Percentiles rank a stretch among this genome's conserved stretches.
These are phyloP conservation scores for Trematomus loennbergii DNA, from an alignment of 2,113 vertebrate species.

Conservation along the genomic window DNA sequence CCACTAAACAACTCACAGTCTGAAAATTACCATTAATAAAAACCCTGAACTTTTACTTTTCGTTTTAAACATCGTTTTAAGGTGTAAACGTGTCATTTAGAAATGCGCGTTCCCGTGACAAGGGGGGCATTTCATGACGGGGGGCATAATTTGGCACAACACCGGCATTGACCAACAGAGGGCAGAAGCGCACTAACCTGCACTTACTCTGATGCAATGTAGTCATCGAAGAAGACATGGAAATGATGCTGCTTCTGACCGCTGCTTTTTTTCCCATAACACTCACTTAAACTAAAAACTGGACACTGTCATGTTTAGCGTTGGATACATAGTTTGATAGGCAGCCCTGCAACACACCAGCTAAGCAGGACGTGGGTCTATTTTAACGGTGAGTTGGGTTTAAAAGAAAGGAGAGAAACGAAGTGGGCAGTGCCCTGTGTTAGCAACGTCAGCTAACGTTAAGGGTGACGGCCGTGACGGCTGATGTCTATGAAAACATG, in stretches of 20 bases:
- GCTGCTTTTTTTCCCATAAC: background rate
- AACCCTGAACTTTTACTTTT: too few species aligned
- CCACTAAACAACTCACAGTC: too few species aligned
- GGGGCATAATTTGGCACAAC: too few species aligned
- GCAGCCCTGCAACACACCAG: background rate
- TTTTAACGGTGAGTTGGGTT: conserved; percentile 9
- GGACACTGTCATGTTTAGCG: conserved; percentile 9
- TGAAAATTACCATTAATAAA: too few species aligned
- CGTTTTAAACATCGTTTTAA: too few species aligned
- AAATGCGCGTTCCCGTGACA: too few species aligned
- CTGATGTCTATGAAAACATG: background rate
- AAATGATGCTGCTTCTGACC: background rate
- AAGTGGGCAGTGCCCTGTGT: background rate
- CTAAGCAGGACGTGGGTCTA: background rate
- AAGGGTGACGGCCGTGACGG: background rate
- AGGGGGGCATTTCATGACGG: too few species aligned
- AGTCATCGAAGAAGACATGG: conserved; percentile 49
- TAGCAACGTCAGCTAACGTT: conserved; percentile 39
- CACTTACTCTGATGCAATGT: background rate
- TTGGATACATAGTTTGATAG: background rate
- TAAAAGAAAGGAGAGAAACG: background rate
- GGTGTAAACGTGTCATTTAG: too few species aligned
- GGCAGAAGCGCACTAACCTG: background rate
- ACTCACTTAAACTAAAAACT: background rate
- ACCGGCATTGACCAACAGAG: conserved; percentile 27